A percentile compares a stretch with the other conserved stretches of the same genome.
These are phyloP conservation scores for Malacoctenus gilli DNA, from an alignment of 2,797 vertebrate species.

Conservation along the genomic window DNA sequence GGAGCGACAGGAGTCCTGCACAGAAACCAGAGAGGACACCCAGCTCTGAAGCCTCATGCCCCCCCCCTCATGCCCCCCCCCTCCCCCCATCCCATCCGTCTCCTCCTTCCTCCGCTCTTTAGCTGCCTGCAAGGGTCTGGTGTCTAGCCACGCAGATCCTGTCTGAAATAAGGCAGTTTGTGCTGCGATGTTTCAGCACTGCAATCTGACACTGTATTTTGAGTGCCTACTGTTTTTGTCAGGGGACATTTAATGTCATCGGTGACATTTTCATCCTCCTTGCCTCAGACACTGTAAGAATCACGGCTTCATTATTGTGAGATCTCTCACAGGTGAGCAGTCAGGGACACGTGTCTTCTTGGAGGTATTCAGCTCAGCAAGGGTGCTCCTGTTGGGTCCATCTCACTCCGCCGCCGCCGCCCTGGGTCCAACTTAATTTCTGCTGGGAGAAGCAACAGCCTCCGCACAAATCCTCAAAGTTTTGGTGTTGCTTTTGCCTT, in stretches of 20 bases:
- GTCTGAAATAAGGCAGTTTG: constrained; percentile 26
- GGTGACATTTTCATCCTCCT: constrained; percentile 44
- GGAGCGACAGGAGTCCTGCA: constrained; percentile 77
- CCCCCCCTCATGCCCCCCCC: too few species aligned
- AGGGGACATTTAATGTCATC: constrained; percentile 40
- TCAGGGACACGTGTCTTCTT: constrained; percentile 18
- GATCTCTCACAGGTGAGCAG: constrained; percentile 29
- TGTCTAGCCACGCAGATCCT: constrained; percentile 13
- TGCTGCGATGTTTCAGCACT: constrained; percentile 32
- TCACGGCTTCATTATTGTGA: constrained; percentile 21
- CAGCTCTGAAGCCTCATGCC: constrained; percentile 70
- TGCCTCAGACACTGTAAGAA: constrained; percentile 26
- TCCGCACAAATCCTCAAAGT: too few species aligned
- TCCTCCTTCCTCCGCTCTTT: neutral
- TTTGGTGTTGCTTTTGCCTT: too few species aligned
- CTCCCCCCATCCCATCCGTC: too few species aligned
- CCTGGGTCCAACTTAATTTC: too few species aligned
- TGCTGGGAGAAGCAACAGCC: too few species aligned
- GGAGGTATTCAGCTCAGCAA: neutral
- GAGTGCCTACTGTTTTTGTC: constrained; percentile 62
- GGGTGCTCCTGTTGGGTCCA: constrained; percentile 12
- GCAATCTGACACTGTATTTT: constrained; percentile 46
- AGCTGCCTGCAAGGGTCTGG: constrained; percentile 4
- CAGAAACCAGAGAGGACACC: constrained; percentile 85
- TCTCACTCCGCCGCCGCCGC: constrained; percentile 16